Conservation (phyloP, 2,113 vertebrate species). For the Ageneiosus marmoratus region DNA sequence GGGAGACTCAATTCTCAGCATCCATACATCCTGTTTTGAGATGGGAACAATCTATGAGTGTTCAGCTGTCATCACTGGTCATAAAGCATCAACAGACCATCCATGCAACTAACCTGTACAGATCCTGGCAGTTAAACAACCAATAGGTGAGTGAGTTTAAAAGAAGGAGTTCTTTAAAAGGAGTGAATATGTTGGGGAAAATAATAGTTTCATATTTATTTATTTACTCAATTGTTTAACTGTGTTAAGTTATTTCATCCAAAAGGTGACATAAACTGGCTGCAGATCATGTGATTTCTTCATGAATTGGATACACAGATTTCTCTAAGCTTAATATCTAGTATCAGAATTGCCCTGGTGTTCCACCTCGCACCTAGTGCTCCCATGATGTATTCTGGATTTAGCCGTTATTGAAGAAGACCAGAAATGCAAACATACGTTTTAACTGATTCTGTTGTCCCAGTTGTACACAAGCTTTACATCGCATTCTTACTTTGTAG, state of each 20-base stretch:
- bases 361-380: not conserved
- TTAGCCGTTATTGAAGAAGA: not conserved
- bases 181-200: not conserved
- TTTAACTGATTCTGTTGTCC: not conserved
- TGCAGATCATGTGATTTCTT: not conserved
- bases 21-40: constrained; percentile 66
- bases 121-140: not conserved
- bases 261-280: not conserved
- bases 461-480: not conserved
- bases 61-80: constrained; percentile 19
- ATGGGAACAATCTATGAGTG: constrained; percentile 52
- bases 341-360: not conserved
- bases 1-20: constrained; percentile 44
- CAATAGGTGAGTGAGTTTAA: not conserved
- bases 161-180: not conserved
- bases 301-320: not conserved
- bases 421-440: not conserved
- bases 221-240: not conserved
- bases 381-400: too few species aligned
- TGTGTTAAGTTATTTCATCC: not conserved
- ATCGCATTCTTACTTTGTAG: not conserved
- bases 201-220: not conserved
- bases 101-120: not conserved
- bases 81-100: constrained; percentile 14
- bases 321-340: not conserved